These are phyloP conservation scores for Argopecten irradians DNA, from an alignment of 1,140 invertebrate genomes.

Conservation along the genomic window DNA sequence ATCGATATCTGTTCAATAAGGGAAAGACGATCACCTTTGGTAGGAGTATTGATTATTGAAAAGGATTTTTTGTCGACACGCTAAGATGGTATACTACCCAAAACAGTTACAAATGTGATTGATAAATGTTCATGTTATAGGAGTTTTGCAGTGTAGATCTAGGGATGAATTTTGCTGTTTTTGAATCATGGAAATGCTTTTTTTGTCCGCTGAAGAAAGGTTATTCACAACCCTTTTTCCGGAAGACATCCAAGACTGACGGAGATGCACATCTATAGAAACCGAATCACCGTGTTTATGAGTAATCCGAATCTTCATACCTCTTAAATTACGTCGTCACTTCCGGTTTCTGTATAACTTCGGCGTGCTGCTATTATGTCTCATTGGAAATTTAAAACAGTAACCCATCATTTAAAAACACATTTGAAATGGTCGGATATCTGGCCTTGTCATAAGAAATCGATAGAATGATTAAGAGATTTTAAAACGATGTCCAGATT, in stretches of 20 bases:
- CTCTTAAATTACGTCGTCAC: not conserved
- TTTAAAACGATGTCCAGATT: too few species aligned
- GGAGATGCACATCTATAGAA: not conserved
- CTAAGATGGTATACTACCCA: not conserved
- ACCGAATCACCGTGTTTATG: not conserved
- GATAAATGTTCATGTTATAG: not conserved
- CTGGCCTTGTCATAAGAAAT: not conserved
- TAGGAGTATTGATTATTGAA: not conserved
- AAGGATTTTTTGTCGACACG: not conserved
- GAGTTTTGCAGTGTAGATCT: not conserved
- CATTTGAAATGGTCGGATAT: not conserved
- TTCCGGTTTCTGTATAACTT: not conserved
- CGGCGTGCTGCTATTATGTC: not conserved
- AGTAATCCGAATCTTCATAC: not conserved
- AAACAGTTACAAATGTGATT: too few species aligned
- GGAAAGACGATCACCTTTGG: not conserved
- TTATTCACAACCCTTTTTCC: not conserved
- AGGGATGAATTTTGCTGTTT: not conserved
- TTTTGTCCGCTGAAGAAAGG: not conserved
- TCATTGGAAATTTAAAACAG: not conserved
- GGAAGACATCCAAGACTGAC: not conserved
- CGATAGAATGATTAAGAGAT: not conserved
- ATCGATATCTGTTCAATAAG: not conserved
- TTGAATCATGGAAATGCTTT: not conserved
- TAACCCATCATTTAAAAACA: not conserved